phyloP scores from a whole-genome alignment of 2,113 vertebrate species.

The Podilymbus podiceps region DNA sequence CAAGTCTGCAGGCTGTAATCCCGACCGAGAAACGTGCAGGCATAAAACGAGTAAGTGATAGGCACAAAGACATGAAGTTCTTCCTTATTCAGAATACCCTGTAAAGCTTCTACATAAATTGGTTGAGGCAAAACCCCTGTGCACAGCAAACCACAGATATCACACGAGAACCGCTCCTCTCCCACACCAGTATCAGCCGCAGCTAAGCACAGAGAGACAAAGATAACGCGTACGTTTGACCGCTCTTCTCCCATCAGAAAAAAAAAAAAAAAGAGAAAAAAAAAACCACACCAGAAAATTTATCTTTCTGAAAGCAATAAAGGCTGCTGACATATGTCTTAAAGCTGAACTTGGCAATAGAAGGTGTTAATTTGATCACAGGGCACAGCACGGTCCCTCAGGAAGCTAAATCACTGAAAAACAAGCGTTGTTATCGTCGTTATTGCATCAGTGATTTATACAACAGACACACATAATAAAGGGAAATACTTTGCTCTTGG shows the following conservation, averaged over 20 bases:
- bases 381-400: neutral
- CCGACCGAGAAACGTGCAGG: neutral
- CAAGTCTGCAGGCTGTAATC: neutral
- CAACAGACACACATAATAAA: neutral
- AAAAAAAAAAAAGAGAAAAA: neutral
- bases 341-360: neutral
- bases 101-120: neutral
- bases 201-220: neutral
- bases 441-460: neutral
- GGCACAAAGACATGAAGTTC: neutral
- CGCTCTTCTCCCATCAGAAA: neutral
- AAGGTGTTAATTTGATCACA: slow-evolving; percentile 1
- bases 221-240: rapidly evolving
- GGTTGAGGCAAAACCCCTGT: neutral
- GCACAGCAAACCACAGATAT: neutral
- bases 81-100: neutral
- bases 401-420: neutral
- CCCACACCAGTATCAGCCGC: neutral
- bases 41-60: neutral
- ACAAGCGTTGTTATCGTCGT: neutral
- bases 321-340: neutral
- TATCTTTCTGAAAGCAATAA: neutral
- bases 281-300: neutral
- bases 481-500: neutral
- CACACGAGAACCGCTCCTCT: neutral